Percentiles rank a stretch among this genome's conserved stretches.
These are phyloP conservation scores for Turritopsis dohrnii DNA, from an alignment of 30 jellyfish, hydroid and myxozoan genomes.

Conservation along the genomic window DNA sequence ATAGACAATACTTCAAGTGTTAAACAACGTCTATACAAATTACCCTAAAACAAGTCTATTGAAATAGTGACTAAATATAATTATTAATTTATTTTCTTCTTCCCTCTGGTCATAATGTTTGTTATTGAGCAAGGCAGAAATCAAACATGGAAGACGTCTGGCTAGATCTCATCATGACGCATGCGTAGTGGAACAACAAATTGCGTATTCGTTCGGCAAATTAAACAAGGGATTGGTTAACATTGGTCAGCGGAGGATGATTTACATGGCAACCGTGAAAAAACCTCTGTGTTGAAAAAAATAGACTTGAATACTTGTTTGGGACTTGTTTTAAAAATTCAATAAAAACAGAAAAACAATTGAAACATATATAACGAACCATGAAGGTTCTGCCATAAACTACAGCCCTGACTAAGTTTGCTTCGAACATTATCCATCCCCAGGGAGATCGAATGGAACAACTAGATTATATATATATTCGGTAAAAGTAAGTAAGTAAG, in stretches of 20 bases:
- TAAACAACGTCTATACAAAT: not conserved
- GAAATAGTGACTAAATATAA: not conserved
- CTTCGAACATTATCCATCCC: too few relatives aligned
- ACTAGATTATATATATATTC: too few relatives aligned
- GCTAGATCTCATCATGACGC: conserved; percentile 19
- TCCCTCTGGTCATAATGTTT: not conserved
- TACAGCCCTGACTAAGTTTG: too few relatives aligned
- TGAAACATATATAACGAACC: too few relatives aligned
- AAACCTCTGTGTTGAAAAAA: too few relatives aligned
- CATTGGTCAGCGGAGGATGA: not conserved
- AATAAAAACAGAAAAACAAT: too few relatives aligned
- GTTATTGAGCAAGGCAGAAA: conserved; percentile 31
- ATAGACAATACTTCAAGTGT: not conserved
- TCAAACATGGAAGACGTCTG: conserved; percentile 40
- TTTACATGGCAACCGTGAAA: not conserved
- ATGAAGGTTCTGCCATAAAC: too few relatives aligned
- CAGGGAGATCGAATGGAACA: too few relatives aligned
- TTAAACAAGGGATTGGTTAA: conserved; percentile 1
- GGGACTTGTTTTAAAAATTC: too few relatives aligned
- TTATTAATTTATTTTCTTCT: not conserved
- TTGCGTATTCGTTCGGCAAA: conserved; percentile 19
- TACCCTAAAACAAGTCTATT: not conserved
- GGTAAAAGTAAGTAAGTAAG: too few relatives aligned
- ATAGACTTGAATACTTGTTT: too few relatives aligned
- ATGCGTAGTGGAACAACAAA: conserved; percentile 16